These are phyloP conservation scores for Drosophila navojoa DNA, from an alignment of 1,140 invertebrate species.

Conservation along the genomic window DNA sequence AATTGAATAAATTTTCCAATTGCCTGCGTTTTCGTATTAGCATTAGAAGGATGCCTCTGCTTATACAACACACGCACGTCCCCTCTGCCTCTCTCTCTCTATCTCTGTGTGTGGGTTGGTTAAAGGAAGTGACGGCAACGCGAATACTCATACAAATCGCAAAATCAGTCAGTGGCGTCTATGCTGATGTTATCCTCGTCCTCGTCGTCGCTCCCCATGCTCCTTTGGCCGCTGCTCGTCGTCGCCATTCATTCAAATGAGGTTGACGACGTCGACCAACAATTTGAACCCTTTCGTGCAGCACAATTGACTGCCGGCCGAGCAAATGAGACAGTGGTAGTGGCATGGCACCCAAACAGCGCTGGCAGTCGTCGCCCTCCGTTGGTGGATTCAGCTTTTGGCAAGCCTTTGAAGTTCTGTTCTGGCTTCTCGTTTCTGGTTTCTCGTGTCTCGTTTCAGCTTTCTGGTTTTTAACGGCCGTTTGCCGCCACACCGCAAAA, in stretches of 20 bases:
- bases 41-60: conserved; percentile 52
- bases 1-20: conserved; percentile 84
- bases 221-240: conserved; percentile 9
- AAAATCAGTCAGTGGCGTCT: conserved; percentile 63
- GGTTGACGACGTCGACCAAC: conserved; percentile 58
- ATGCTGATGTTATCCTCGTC: conserved; percentile 15
- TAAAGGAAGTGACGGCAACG: conserved; percentile 34
- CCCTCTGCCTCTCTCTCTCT: conserved; percentile 1
- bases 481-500: conserved; percentile 41
- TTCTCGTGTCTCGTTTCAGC: neutral
- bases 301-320: conserved; percentile 25
- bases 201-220: neutral
- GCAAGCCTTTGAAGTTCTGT: conserved; percentile 44
- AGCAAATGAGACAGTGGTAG: neutral
- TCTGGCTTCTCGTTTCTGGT: neutral
- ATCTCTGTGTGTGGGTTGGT: conserved; percentile 13
- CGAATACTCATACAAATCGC: conserved; percentile 56
- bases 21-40: conserved; percentile 75
- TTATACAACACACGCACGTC: conserved; percentile 28
- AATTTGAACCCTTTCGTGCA: conserved; percentile 76
- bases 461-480: conserved; percentile 1
- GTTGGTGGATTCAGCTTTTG: conserved; percentile 28
- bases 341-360: neutral
- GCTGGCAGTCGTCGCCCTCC: conserved; percentile 15
- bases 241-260: conserved; percentile 67